A percentile compares a stretch with the other conserved stretches of the same genome.
Conservation (phyloP, 2,797 vertebrate genomes). For the Pyrocephalus nanus region DNA sequence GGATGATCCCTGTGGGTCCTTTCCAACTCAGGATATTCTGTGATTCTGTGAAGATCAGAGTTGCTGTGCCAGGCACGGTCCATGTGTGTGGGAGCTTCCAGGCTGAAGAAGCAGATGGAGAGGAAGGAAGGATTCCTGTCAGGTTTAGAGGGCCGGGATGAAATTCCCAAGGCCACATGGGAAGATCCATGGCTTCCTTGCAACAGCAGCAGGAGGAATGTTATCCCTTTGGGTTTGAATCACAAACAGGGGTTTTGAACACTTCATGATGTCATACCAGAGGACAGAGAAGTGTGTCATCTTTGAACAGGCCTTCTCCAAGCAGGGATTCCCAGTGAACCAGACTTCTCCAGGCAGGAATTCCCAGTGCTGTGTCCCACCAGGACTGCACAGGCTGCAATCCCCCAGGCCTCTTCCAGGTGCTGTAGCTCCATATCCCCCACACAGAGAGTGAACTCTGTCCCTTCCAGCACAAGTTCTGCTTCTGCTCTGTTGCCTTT, state of each 20-base stretch:
- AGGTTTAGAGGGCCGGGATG: background rate
- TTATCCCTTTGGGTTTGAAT: background rate
- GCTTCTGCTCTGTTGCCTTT: background rate
- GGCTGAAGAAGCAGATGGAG: background rate
- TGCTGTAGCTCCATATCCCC: accelerated
- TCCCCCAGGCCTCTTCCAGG: background rate
- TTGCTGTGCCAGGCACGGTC: background rate
- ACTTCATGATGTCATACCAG: background rate
- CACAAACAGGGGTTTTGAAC: background rate
- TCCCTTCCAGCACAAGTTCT: background rate
- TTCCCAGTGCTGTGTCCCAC: background rate
- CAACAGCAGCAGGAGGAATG: background rate
- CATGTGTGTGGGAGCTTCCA: background rate
- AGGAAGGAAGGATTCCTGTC: background rate
- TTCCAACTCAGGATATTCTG: background rate
- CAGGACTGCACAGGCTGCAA: background rate
- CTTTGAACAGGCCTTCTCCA: background rate
- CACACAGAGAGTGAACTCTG: accelerated
- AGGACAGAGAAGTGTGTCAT: background rate
- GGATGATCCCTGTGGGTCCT: background rate
- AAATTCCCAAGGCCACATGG: background rate
- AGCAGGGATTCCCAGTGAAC: background rate
- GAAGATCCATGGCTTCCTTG: background rate
- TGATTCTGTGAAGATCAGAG: background rate
- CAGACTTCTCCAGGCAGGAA: background rate